A percentile compares a stretch with the other conserved stretches of the same genome.
phyloP scores from a whole-genome alignment of 1,140 invertebrate genomes.

The Drosophila pseudoananassae region DNA sequence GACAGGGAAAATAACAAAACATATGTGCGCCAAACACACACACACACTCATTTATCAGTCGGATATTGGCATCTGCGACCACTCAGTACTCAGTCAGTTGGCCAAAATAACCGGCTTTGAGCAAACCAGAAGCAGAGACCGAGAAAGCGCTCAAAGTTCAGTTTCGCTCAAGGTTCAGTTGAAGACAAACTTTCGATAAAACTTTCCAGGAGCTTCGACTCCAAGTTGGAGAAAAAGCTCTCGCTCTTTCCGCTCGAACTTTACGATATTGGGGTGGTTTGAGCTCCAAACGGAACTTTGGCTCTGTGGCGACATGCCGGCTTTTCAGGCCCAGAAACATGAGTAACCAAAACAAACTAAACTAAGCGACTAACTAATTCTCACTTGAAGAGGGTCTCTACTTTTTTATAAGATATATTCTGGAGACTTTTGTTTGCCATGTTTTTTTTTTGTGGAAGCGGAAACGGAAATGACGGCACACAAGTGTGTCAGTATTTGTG shows the following conservation, averaged over 20 bases:
- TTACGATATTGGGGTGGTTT: conserved; percentile 35
- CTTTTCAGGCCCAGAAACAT: neutral
- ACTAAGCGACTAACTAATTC: conserved; percentile 3
- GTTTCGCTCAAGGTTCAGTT: conserved; percentile 11
- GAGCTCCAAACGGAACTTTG: conserved; percentile 24
- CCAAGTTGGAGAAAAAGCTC: conserved; percentile 42
- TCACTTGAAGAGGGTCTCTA: neutral
- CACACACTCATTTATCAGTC: neutral
- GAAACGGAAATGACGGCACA: conserved; percentile 70
- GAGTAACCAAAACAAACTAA: conserved; percentile 28
- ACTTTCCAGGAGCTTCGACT: conserved; percentile 55
- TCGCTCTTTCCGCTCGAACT: conserved; percentile 38
- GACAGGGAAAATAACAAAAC: conserved; percentile 19
- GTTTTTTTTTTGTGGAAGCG: conserved; percentile 40
- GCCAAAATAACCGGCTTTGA: conserved; percentile 48
- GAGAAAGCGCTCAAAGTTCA: conserved; percentile 39
- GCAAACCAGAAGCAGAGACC: conserved; percentile 20
- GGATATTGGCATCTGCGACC: conserved; percentile 9
- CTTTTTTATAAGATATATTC: too few species aligned
- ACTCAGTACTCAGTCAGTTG: conserved; percentile 35
- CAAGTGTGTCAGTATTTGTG: conserved; percentile 4
- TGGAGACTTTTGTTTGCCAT: conserved; percentile 20
- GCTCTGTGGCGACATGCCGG: conserved; percentile 71
- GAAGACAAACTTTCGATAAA: conserved; percentile 42
- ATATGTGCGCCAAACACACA: neutral